Evolutionary conservation across 2,797 vertebrate genomes (phyloP), one percentile per base, ranked within the genome.

Genomic region (Paramormyrops hopkinsi): DNA sequence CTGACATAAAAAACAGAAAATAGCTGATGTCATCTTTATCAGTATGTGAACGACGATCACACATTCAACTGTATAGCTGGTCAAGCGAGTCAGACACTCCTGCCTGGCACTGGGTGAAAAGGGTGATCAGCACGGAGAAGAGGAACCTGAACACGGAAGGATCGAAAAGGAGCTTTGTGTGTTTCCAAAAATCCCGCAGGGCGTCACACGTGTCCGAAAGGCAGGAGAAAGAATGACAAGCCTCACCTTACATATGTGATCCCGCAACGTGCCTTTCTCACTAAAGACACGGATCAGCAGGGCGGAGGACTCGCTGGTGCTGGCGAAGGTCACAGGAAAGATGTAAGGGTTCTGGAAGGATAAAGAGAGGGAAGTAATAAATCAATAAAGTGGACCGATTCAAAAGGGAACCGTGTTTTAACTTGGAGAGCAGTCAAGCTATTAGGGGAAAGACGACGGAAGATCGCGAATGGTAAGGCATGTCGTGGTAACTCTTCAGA

Each of bases 181-280:
- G 29, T 12, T 33, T 69, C 11, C 29, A 5, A 33, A 33, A 69
- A 69, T 69, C 4, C 12, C 25, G 4, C 25, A 17, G 29, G 65
- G 65, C 0, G 12, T 69, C 62, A 69, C 62, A 69, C 11, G 1
- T 33, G 25, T 33, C 62, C 1, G 1, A 37, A 56, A 41, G 29
- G 48, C 14, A 1, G 85, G 4, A 19, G 25, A 3, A 56, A 56
- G 25, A 53, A 14, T 37, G 9, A 54, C 6, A 33, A 14, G 54
- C 8, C 53, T 41, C 96, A 99, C 98, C 98, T 99, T 99, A 93
- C 97, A 98, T 94, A 99, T 97, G 92, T 97, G 96, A 94, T 99
- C 98, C 92, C 98, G 97, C 88, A 99, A 94, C 14, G 98, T 98
- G 91, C 98, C 98, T 92, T 95, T 98, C 92, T 99, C 98, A 90